Conservation (phyloP, 2,797 vertebrate species). For the Centropyge bicolor region DNA sequence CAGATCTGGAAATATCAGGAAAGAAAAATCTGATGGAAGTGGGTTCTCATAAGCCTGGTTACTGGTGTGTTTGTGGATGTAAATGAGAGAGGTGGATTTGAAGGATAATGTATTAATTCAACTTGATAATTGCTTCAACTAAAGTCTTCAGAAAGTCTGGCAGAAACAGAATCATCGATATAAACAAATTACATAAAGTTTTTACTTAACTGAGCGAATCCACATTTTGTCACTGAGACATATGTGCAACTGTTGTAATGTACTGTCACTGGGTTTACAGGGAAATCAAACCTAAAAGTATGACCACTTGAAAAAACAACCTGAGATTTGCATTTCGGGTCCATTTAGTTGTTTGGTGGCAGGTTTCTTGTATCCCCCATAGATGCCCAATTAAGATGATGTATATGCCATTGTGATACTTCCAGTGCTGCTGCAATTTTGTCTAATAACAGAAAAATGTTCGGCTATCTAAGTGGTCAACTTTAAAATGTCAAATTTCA, state of each 20-base stretch:
- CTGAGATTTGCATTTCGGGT: slow-evolving; percentile 9
- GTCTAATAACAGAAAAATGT: slow-evolving; percentile 23
- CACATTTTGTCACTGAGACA: background rate
- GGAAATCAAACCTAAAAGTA: background rate
- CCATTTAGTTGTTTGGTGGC: slow-evolving; percentile 14
- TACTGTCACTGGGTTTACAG: background rate
- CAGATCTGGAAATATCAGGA: slow-evolving; percentile 57
- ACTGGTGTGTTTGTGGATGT: slow-evolving; percentile 1
- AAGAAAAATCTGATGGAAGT: slow-evolving; percentile 23
- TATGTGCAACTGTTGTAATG: slow-evolving; percentile 5
- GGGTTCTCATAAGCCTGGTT: slow-evolving; percentile 15
- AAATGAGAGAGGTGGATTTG: background rate
- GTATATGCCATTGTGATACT: slow-evolving; percentile 3
- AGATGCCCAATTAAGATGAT: slow-evolving; percentile 43
- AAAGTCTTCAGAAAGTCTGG: slow-evolving; percentile 37
- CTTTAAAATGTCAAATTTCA: slow-evolving; percentile 34
- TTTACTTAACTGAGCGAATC: slow-evolving; percentile 1
- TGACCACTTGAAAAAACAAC: background rate
- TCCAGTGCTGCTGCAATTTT: background rate
- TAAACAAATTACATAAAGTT: slow-evolving; percentile 31
- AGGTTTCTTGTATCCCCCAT: background rate
- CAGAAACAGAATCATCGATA: slow-evolving; percentile 23
- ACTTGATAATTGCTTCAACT: slow-evolving; percentile 31
- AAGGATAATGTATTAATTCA: slow-evolving; percentile 28
- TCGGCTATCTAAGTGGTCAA: slow-evolving; percentile 16